Evolutionary conservation across 2,113 vertebrate species (phyloP), one percentile per base, ranked within the genome.

Genomic region (Hypomesus transpacificus): DNA sequence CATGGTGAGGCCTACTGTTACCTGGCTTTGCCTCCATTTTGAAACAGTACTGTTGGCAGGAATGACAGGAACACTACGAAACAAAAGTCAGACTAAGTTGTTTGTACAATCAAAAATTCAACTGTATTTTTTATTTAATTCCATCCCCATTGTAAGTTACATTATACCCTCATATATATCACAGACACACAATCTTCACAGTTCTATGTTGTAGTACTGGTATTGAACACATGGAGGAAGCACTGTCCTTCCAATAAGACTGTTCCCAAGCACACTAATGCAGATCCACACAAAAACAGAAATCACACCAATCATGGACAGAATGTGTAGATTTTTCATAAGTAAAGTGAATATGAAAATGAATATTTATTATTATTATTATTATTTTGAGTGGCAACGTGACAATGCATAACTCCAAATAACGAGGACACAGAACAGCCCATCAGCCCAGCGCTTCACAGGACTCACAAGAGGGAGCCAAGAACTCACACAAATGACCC

Each of bases 401-500:
- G 9, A 46, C 5, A 46, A 46, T 46, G 39, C 39, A 46, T 46
- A 34, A 34, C 1, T 46, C 39, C 9, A 46, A 46, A 46, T 46
- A 7, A 46, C 39, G 2, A 13, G 7, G 39, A 13, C 9, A 7
- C 7, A 46, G 39, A 46, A 9, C 8, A 46, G 9, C 0, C 7
- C 1, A n/a, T n/a, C n/a, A 46, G 39, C 9, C 39, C 39, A 46
- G 39, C 39, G 39, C 17, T 4, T 18, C 21, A 26, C 21, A 26
- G 2, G 72, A 51, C 21, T 22, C 83, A 21, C 74, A 17, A 85
- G 87, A 81, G 84, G 73, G 87, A 78, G 75, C 83, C 86, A 84
- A 17, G 3, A 6, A 20, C 54, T 18, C 54, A 18, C 54, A 18
- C 54, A 17, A 56, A 18, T 56, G 54, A 56, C 16, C n/a, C 4